Conservation (phyloP, 2,888 invertebrate genomes). For the Calliphora vomitoria region DNA sequence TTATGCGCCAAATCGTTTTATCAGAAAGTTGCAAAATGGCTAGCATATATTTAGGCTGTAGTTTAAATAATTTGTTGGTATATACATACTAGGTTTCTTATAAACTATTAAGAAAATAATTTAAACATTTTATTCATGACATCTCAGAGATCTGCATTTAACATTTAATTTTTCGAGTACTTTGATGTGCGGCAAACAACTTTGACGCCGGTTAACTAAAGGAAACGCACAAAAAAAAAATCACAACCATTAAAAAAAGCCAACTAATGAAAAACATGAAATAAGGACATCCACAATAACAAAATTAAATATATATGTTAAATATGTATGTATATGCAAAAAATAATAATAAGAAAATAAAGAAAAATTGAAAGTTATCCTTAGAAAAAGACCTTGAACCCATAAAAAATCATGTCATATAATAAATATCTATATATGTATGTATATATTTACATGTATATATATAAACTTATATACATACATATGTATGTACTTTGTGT, state of each 20-base stretch:
- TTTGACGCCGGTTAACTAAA: background rate
- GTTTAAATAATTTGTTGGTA: background rate
- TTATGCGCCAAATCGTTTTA: no score
- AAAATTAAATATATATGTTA: slow-evolving; percentile 27
- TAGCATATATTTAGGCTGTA: background rate
- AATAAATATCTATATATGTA: slow-evolving; percentile 38
- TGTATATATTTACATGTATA: background rate
- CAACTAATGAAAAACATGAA: background rate
- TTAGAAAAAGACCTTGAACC: slow-evolving; percentile 81
- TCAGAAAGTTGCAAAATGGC: background rate
- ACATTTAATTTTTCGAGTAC: background rate
- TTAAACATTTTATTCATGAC: background rate
- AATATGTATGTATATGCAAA: slow-evolving; percentile 25
- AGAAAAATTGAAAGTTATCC: slow-evolving; percentile 75
- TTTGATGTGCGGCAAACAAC: background rate
- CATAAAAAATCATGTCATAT: slow-evolving; percentile 81
- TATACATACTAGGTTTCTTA: no score
- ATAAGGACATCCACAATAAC: background rate
- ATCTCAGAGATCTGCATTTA: background rate
- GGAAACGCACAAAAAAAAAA: background rate
- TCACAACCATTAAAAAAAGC: background rate
- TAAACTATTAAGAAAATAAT: background rate
- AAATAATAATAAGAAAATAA: slow-evolving; percentile 44
- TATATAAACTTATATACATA: slow-evolving; percentile 10
- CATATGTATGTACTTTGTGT: slow-evolving; percentile 4